Evolutionary conservation across 2,797 vertebrate species (phyloP).

Genomic region (Rhinella marina): DNA sequence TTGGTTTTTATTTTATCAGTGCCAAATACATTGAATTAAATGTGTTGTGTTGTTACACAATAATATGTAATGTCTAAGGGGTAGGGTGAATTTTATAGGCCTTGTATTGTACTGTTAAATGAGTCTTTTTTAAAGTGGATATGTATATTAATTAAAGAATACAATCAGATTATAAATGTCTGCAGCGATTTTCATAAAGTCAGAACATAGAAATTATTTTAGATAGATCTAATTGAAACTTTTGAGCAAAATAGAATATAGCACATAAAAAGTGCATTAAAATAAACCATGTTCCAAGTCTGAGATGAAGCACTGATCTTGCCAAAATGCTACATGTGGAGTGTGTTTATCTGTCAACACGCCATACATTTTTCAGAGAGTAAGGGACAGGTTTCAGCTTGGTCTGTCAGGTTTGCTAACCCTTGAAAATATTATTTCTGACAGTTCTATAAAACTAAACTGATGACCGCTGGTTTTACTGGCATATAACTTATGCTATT

Average conservation of each 20-base stretch:
- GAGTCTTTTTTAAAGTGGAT: no score
- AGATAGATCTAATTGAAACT: background rate
- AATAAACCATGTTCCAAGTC: background rate
- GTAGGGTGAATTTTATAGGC: no score
- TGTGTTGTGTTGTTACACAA: no score
- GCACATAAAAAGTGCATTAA: background rate
- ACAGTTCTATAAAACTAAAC: constrained; percentile 5
- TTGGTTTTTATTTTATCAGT: no score
- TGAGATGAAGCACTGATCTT: background rate
- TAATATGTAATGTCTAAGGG: no score
- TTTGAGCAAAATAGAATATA: background rate
- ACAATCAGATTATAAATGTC: no score
- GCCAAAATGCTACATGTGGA: background rate
- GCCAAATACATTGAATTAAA: no score
- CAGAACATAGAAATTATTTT: no score
- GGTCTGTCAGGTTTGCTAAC: constrained; percentile 9
- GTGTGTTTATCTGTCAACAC: background rate
- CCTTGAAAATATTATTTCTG: background rate
- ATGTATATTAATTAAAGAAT: no score
- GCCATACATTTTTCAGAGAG: background rate
- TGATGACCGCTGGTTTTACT: background rate
- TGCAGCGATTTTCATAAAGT: no score
- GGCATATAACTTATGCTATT: background rate
- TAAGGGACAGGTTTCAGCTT: constrained; percentile 10
- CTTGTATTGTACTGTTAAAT: no score